phyloP scores from a whole-genome alignment of 2,113 vertebrate species.

The Irena cyanogastra region DNA sequence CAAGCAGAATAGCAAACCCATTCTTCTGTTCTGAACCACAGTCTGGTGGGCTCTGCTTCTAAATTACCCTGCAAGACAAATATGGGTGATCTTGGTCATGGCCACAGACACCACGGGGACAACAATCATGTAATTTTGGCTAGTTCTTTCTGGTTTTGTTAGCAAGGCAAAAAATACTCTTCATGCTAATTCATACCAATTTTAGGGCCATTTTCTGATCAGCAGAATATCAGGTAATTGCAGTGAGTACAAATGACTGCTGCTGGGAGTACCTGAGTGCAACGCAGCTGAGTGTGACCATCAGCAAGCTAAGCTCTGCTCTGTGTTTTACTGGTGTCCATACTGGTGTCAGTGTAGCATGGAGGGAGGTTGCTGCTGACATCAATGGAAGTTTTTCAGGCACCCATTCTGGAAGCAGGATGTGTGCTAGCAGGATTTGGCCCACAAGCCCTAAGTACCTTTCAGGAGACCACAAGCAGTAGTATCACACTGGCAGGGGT shows the following conservation, averaged over 20 bases:
- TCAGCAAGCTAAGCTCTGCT: background rate
- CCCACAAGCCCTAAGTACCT: background rate
- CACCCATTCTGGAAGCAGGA: background rate
- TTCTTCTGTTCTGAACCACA: conserved; percentile 29
- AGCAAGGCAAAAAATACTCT: background rate
- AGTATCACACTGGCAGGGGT: background rate
- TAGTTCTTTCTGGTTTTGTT: conserved; percentile 29
- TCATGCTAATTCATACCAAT: background rate
- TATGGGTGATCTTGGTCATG: background rate
- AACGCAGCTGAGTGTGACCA: background rate
- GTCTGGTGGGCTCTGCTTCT: conserved; percentile 15
- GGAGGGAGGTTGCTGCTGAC: background rate
- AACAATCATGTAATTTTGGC: background rate
- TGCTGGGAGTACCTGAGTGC: background rate
- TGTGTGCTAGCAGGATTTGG: conserved; percentile 31
- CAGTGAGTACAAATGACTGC: background rate
- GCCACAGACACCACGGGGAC: background rate
- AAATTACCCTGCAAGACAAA: conserved; percentile 15
- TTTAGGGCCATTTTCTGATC: conserved; percentile 39
- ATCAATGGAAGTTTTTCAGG: background rate
- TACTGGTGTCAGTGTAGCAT: background rate
- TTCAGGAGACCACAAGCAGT: background rate
- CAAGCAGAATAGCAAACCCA: conserved; percentile 42
- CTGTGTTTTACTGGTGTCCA: background rate
- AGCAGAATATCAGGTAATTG: background rate